Evolutionary conservation across 2,113 vertebrate species (phyloP).

Genomic region (Heterotilapia buettikoferi): DNA sequence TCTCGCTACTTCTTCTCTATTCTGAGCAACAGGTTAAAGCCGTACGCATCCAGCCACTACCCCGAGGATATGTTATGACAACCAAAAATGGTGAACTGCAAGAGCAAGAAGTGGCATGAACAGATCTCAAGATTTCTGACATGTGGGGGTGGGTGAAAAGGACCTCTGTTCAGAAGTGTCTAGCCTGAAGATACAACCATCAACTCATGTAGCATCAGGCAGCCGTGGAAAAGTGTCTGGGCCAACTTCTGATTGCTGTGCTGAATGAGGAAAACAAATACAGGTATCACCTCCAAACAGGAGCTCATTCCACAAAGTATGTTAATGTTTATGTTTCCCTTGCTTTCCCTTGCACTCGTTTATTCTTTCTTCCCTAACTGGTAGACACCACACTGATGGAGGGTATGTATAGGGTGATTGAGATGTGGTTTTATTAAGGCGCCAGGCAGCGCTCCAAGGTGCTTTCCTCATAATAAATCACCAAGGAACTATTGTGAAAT

Average conservation of each 20-base stretch:
- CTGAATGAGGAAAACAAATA: conserved; percentile 54
- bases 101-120: conserved; percentile 78
- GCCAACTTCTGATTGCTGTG: conserved; percentile 23
- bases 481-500: conserved; percentile 47
- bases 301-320: conserved; percentile 12
- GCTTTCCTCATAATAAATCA: conserved; percentile 41
- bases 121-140: conserved; percentile 57
- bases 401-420: conserved; percentile 32
- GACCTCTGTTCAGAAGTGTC: conserved; percentile 64
- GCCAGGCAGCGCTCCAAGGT: conserved; percentile 40
- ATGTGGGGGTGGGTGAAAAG: conserved; percentile 58
- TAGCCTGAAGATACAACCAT: conserved; percentile 72
- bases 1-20: neutral
- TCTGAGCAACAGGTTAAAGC: conserved; percentile 35
- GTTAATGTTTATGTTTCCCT: neutral
- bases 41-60: conserved; percentile 34
- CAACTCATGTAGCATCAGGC: conserved; percentile 64
- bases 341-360: neutral
- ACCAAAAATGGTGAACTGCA: conserved; percentile 56
- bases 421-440: conserved; percentile 51
- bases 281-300: conserved; percentile 24
- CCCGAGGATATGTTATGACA: conserved; percentile 74
- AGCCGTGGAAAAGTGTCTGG: conserved; percentile 42
- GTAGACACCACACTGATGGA: neutral
- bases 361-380: neutral